Evolutionary conservation across 2,888 invertebrate genomes (phyloP), one percentile per base, ranked within the genome.

Genomic region (Ornithoptera priamus): DNA sequence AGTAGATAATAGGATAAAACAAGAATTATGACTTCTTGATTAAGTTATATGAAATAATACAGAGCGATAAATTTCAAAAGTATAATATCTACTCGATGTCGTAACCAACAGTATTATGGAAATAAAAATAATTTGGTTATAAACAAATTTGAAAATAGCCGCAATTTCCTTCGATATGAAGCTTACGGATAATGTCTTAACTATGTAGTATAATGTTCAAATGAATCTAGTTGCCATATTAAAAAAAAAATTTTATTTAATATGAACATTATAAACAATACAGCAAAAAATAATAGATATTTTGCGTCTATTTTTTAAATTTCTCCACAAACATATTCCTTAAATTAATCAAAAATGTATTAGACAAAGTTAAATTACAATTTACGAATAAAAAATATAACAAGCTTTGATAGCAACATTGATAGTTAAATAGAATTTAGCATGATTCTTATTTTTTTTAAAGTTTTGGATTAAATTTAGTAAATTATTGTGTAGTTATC

Each of bases 101-200:
- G 24, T 56, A 61, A 30, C 61, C 22, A 50, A 67, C 61, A 62
- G 67, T 67, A 67, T 62, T 67, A 67, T 22, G 6, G 50, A 53
- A 62, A 62, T 39, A 12, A n/a, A 42, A 15, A 46, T 42, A 12
- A 46, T n/a, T 24, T 39, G 3, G 46, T 46, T 46, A 36, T 7
- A 60, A 18, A 24, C 22, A 10, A 59, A 20, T 59, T 39, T 42
- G 12, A 46, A 0, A 58, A 46, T 46, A 57, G 65, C 8, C 20
- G 46, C 24, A n/a, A n/a, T 0, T n/a, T n/a, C n/a, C 7, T 5
- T 6, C n/a, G n/a, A 1, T 18, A 50, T 50, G 2, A n/a, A 10
- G 53, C 18, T n/a, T 7, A 18, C 53, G n/a, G 6, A 53, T 53
- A 53, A 46, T 53, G 6, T 53, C n/a, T 53, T 53, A 53, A 53